Percentiles rank a stretch among this genome's conserved stretches.
Evolutionary conservation across 2,888 invertebrate species (phyloP).

Genomic region (Cephus pygmeus): DNA sequence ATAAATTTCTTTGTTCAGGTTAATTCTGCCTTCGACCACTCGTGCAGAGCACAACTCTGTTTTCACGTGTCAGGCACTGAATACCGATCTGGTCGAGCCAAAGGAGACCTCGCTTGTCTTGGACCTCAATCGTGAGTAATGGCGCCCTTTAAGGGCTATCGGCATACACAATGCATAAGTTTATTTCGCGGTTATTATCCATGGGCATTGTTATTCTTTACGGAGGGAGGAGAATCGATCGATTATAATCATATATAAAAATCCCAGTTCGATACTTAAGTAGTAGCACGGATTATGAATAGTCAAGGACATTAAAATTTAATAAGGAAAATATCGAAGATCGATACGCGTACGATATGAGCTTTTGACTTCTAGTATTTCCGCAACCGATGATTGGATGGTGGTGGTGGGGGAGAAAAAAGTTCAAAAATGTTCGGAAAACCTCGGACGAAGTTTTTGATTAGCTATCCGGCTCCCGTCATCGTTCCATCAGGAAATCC

Average conservation of each 20-base stretch:
- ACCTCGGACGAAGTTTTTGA: not conserved
- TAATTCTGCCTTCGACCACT: conserved; percentile 75
- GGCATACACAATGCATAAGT: not conserved
- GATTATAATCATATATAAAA: not conserved
- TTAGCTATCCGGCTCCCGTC: not conserved
- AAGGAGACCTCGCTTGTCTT: conserved; percentile 81
- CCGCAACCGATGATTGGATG: not conserved
- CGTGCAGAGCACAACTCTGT: conserved; percentile 86
- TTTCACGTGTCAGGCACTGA: conserved; percentile 89
- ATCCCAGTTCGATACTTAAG: not conserved
- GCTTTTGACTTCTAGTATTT: not conserved
- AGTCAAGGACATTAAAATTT: not conserved
- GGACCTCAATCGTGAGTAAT: conserved; percentile 82
- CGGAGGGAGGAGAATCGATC: not conserved
- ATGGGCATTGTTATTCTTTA: not conserved
- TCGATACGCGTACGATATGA: not conserved
- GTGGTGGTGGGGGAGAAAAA: not conserved
- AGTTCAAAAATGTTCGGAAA: not conserved
- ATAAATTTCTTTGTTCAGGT: conserved; percentile 36
- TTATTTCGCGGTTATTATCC: not conserved
- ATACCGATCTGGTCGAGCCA: conserved; percentile 85
- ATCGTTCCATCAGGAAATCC: not conserved
- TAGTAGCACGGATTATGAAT: not conserved
- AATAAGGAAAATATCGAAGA: not conserved
- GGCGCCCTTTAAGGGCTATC: not conserved